Evolutionary conservation across 2,888 invertebrate genomes (phyloP), one percentile per base, ranked within the genome.

Genomic region (Metalampra italica): DNA sequence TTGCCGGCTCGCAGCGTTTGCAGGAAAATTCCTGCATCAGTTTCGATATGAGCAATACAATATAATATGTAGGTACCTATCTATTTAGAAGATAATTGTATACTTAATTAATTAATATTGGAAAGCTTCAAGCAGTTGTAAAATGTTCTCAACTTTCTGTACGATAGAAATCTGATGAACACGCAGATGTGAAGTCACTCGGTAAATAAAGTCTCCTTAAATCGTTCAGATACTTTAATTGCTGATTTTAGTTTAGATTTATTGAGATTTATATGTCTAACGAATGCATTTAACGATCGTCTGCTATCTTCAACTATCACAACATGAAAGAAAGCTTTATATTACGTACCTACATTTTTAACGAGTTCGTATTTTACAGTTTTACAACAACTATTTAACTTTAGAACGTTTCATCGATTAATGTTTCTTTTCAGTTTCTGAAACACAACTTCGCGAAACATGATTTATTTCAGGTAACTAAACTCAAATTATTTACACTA

Each of bases 171-270:
- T 71, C 69, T 62, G 50, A 61, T 55, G 54, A 54, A 55, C 52
- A 46, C 40, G 46, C 54, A 55, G 55, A 51, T 55, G 54, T 39
- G 32, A 47, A 55, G 56, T 42, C 29, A 47, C 47, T 53, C 55
- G 54, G 45, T 46, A 54, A 52, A 53, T 54, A 56, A 53, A 53
- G 55, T 47, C 50, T 46, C 53, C 52, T 54, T 61, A 58, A 64
- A 61, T 64, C 62, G 64, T 53, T 42, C 36, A 36, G 43, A 51
- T 62, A 67, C 55, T 67, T 61, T 68, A 66, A 72, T 68, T 63
- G 66, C 66, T 62, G 64, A 66, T 66, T 60, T 53, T 46, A 47
- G 54, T 58, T 46, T 39, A 55, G 62, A 66, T 64, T 52, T 58
- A 52, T 41, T 46, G 43, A 57, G 56, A 71, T 67, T 65, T 68